Evolutionary conservation across 1,140 invertebrate species (phyloP), one percentile per base, ranked within the genome.

Genomic region (Drosophila orosa): DNA sequence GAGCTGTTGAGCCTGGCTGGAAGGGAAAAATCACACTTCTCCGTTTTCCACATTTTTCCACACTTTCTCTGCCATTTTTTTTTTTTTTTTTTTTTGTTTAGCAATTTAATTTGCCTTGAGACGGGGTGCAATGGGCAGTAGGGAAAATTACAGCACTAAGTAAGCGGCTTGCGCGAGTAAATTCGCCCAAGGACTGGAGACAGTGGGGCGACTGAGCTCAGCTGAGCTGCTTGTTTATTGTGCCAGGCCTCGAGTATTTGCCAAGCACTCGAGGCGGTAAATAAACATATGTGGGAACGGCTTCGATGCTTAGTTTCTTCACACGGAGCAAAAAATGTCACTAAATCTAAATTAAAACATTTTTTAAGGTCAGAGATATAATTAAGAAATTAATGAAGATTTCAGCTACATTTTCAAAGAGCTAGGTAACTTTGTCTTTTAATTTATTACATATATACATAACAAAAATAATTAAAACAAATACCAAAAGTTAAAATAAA

Each of bases 71-170:
- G 52, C 33, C 29, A 6, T 29, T 29, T 8, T 29, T 29, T 8
- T n/a, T n/a, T n/a, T n/a, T n/a, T n/a, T n/a, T 9, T 5, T 17
- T 0, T 29, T 74, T 86, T 71, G 78, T 52, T 86, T 68, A 66
- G 80, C 75, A 86, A 87, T 86, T 87, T 86, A 79, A 86, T 87
- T 86, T 86, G 75, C 83, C 74, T 73, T 65, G 63, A 78, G 63
- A 45, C 22, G 74, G 35, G 62, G 42, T 47, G 52, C 54, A 57
- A 35, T 76, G 79, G 83, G 63, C 82, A 87, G 69, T 65, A 19
- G 48, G 25, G 40, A 74, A 67, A 80, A 75, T 68, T 71, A 73
- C 56, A 72, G 47, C 54, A 62, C 58, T 82, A 82, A 87, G 75
- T 82, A 82, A 87, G 75, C 78, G 59, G 69, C 83, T 79, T 67